phyloP scores from a whole-genome alignment of 2,797 vertebrate genomes.

The Caiman crocodilus region DNA sequence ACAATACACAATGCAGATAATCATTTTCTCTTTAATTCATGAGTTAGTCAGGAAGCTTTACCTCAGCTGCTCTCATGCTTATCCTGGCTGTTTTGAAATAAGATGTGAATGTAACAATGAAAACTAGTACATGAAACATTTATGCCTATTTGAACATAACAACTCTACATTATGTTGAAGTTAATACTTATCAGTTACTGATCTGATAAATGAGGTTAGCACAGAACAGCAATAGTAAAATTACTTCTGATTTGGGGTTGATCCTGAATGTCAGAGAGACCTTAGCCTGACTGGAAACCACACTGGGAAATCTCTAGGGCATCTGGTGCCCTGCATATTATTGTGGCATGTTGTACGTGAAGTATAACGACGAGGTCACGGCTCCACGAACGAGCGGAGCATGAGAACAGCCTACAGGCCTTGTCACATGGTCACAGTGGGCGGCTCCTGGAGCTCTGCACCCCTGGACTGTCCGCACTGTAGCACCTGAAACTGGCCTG shows the following conservation, averaged over 20 bases:
- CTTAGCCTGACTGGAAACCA: accelerated
- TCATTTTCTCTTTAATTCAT: accelerated
- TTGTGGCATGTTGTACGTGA: neutral
- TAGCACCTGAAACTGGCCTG: too few relatives aligned
- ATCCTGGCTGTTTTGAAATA: neutral
- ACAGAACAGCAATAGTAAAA: neutral
- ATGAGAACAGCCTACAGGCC: too few relatives aligned
- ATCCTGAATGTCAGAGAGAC: accelerated
- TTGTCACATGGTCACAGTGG: too few relatives aligned
- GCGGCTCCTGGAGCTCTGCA: too few relatives aligned
- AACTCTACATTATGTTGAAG: too few relatives aligned
- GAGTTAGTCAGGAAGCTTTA: neutral
- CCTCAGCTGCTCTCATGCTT: neutral
- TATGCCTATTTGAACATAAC: accelerated
- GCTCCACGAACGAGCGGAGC: neutral
- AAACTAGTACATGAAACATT: accelerated
- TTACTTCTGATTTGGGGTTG: accelerated
- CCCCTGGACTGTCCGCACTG: too few relatives aligned
- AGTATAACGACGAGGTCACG: neutral
- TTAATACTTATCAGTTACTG: neutral
- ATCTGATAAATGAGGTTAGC: neutral
- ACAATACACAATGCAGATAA: neutral
- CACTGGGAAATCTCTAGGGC: neutral
- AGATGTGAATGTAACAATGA: neutral
- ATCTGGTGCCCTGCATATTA: neutral